Percentiles rank a stretch among this genome's conserved stretches.
Evolutionary conservation across 2,888 invertebrate species (phyloP).

Genomic region (Pristionchus fissidentatus): DNA sequence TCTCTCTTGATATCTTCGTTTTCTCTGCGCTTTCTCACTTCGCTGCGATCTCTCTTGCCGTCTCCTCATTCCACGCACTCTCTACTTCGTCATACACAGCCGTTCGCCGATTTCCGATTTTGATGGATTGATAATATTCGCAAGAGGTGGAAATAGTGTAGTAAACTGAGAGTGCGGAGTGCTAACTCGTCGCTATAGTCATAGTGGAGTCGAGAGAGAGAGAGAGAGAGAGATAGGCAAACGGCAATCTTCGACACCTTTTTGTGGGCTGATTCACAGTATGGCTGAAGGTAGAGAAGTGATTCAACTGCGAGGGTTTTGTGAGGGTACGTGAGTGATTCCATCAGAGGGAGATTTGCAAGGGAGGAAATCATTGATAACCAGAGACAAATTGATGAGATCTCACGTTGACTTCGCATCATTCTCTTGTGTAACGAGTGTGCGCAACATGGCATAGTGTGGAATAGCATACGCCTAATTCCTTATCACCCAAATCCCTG

Average conservation of each 20-base stretch:
- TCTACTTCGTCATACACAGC: neutral
- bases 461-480: too few relatives aligned
- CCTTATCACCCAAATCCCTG: too few relatives aligned
- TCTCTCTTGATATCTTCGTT: neutral
- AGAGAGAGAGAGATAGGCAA: conserved; percentile 20
- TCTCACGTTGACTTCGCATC: too few relatives aligned
- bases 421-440: neutral
- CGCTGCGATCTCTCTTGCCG: too few relatives aligned
- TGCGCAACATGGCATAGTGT: too few relatives aligned
- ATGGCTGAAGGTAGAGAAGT: conserved; percentile 2
- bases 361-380: too few relatives aligned
- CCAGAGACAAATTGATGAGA: too few relatives aligned
- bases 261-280: neutral
- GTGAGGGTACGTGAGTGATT: neutral
- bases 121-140: conserved; percentile 33
- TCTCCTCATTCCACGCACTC: neutral
- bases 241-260: neutral
- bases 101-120: conserved; percentile 25
- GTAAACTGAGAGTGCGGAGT: too few relatives aligned
- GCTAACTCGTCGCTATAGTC: too few relatives aligned
- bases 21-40: neutral
- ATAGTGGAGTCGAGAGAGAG: too few relatives aligned
- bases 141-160: neutral
- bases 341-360: too few relatives aligned
- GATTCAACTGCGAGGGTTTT: neutral